Evolutionary conservation across 2,797 vertebrate species (phyloP), one percentile per base, ranked within the genome.

Genomic region (Sebastes minor): DNA sequence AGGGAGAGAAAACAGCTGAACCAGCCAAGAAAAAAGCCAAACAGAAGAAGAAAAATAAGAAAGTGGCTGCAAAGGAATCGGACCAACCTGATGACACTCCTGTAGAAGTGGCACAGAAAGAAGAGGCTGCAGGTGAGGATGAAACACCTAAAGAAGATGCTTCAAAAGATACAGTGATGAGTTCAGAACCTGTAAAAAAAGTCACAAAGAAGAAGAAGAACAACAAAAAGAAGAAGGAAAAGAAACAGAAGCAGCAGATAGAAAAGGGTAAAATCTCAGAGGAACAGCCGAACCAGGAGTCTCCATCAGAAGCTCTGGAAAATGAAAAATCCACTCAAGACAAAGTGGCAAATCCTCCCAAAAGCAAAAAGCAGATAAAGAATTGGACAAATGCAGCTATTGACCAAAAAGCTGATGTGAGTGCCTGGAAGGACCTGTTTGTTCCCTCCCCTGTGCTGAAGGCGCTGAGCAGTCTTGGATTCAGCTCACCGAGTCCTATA

Each of bases 401-500:
- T 5, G 95, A 94, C 71, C 92, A 92, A 80, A 92, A 94, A 5
- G 84, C 90, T 6, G 97, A 99, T 11, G 93, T 98, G 63, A 95
- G 96, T 1, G 96, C 97, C 0, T 99, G 98, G 98, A 97, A 97
- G 56, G 93, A 96, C 69, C 94, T 99, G 35, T 98, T 96, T 86
- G 97, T 99, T 13, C 98, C 99, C 4, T 86, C 93, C 7, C 92
- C 95, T 0, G 97, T 99, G 55, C 88, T 99, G 9, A 93, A 75
- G 63, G 98, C 98, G 0, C 96, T 99, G 59, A 96, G 97, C 88
- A 94, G 78, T 53, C 94, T 99, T 27, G 99, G 98, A 0, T 99
- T 98, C 87, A 95, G 95, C 64, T 95, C 97, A 46, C 98, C 98
- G 0, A 99, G 98, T 5, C 96, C 98, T 1, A 98, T 99, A 84